Evolutionary conservation across 2,888 invertebrate genomes (phyloP), one percentile per base, ranked within the genome.

Genomic region (Plebejus anna): DNA sequence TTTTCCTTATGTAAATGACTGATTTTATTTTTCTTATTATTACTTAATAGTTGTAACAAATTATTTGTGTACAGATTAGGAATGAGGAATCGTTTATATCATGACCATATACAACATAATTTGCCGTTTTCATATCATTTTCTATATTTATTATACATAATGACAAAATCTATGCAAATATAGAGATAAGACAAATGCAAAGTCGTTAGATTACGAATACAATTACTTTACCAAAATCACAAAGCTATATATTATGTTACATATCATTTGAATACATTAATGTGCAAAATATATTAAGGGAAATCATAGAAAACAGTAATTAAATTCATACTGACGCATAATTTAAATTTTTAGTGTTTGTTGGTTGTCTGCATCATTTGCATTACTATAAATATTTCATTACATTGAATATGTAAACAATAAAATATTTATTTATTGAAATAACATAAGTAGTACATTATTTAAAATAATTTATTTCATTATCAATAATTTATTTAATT

Each of bases 121-220:
- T 28, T 61, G 28, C 22, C 28, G 2, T 61, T 28, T 28, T 61
- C 28, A 7, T 61, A 61, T 28, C 2, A 22, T 61, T 28, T 28
- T 28, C 3, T 9, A 3, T 28, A 61, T 61, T 61, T 59, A 59
- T 59, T 9, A 59, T 4, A 11, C 9, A 7, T 28, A 61, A 9
- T 55, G 2, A 55, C 13, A 16, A 47, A 47, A 9, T 22, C 9
- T 1, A 57, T 59, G 2, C 22, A 59, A 22, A 22, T 7, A 59
- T 59, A 22, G 57, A 59, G 57, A 59, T 59, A 59, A 22, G 57
- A 59, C 6, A 42, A 7, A n/a, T 59, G 16, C 7, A 59, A n/a
- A n/a, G 57, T 59, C 59, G 22, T 55, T n/a, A 59, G 57, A 59
- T 61, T 61, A 61, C 22, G 22, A 28, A 61, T 59, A 61, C 61